phyloP scores from a whole-genome alignment of 2,797 vertebrate genomes.

The Chiloscyllium punctatum region DNA sequence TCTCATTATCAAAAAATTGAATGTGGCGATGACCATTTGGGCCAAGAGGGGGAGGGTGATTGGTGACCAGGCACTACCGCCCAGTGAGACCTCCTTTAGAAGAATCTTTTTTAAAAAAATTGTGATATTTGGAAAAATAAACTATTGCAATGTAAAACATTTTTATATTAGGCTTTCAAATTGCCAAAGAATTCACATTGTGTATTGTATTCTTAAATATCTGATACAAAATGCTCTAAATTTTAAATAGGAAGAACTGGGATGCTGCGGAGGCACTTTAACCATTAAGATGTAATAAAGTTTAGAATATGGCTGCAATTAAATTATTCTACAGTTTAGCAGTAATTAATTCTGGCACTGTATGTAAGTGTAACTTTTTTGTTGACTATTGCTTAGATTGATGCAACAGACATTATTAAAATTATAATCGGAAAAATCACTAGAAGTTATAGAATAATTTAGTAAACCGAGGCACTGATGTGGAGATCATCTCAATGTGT shows the following conservation, averaged over 20 bases:
- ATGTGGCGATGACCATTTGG: slow-evolving; percentile 4
- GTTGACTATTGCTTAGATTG: not conserved
- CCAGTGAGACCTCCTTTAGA: not conserved
- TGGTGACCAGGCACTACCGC: not conserved
- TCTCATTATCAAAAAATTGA: not conserved
- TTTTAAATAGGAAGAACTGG: not conserved
- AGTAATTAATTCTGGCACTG: slow-evolving; percentile 8
- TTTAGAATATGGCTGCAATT: not conserved
- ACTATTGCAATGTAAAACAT: not conserved
- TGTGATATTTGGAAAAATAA: not conserved
- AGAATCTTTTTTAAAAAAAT: not conserved
- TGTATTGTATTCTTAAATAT: not conserved
- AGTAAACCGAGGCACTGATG: not conserved
- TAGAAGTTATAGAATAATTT: not conserved
- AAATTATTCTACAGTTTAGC: not conserved
- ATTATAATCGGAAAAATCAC: not conserved
- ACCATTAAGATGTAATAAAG: not conserved
- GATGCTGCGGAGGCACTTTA: slow-evolving; percentile 6
- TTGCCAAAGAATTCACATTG: not conserved
- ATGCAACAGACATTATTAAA: not conserved
- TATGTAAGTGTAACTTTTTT: not conserved
- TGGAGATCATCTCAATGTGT: not conserved
- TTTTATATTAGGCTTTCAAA: not conserved
- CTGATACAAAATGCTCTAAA: not conserved
- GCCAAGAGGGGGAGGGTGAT: not conserved